Percentiles rank a stretch among this genome's conserved stretches.
These are phyloP conservation scores for Sorex fumeus DNA, from an alignment of 2,113 vertebrate species.

Conservation along the genomic window DNA sequence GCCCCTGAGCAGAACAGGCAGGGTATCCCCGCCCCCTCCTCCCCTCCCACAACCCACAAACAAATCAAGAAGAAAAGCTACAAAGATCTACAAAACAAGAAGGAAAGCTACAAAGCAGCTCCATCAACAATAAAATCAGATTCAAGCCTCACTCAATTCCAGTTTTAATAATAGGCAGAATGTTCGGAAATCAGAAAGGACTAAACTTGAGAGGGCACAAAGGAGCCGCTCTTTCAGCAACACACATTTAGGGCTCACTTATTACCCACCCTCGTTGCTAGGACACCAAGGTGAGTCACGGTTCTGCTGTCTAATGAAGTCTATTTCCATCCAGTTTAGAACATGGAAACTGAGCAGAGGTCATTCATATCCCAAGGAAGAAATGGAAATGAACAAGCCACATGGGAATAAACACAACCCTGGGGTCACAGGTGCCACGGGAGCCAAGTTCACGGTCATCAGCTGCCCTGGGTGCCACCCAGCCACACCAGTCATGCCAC, in stretches of 20 bases:
- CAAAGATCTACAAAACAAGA: background rate
- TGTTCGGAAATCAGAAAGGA: conserved; percentile 1
- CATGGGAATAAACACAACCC: background rate
- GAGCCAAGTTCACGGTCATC: background rate
- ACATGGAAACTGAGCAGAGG: background rate
- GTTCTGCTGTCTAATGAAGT: background rate
- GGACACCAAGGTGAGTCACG: background rate
- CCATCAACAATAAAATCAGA: conserved; percentile 7
- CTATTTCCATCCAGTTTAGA: conserved; percentile 11
- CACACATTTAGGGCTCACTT: background rate
- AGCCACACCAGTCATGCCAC: background rate
- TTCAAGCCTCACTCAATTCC: background rate
- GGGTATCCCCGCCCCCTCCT: background rate
- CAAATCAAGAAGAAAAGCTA: background rate
- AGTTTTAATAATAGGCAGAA: background rate
- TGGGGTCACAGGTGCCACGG: background rate
- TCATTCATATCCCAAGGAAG: conserved; percentile 2
- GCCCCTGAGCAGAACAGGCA: too few species aligned
- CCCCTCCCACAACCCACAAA: background rate
- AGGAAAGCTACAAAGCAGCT: background rate
- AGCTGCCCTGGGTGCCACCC: background rate
- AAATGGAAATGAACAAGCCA: background rate
- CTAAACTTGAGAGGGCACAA: background rate
- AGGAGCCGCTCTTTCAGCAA: background rate
- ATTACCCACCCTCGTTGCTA: background rate